Percentiles rank a stretch among this genome's conserved stretches.
phyloP scores from a whole-genome alignment of 2,113 vertebrate species.

The Rynchops niger region DNA sequence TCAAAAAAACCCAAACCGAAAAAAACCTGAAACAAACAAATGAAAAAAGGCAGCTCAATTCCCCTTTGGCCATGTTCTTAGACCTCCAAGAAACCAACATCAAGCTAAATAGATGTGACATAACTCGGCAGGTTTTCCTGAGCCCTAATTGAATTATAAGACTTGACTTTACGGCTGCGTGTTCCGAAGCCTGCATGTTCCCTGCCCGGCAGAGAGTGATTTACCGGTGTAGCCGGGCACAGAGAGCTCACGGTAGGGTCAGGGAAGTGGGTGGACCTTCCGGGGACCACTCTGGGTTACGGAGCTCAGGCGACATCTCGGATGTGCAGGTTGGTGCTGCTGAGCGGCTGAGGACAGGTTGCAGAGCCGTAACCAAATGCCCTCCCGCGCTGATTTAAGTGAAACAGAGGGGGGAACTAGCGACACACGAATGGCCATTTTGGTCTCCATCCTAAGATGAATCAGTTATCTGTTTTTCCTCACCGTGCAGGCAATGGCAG shows the following conservation, averaged over 20 bases:
- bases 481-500: background rate
- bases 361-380: background rate
- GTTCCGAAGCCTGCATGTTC: background rate
- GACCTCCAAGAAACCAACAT: constrained; percentile 31
- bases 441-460: background rate
- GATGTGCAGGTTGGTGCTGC: background rate
- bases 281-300: background rate
- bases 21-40: background rate
- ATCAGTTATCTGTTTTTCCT: constrained; percentile 47
- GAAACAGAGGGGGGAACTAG: background rate
- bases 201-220: background rate
- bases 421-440: background rate
- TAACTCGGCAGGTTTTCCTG: constrained; percentile 40
- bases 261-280: background rate
- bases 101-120: constrained; percentile 22
- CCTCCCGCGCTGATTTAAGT: background rate
- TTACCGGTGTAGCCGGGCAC: background rate
- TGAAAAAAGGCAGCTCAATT: constrained; percentile 1
- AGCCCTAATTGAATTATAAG: constrained; percentile 56
- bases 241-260: background rate
- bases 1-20: background rate
- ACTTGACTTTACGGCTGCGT: constrained; percentile 3
- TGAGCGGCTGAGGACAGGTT: background rate
- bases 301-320: background rate
- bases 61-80: background rate